Base-by-base conservation (phyloP, 2,797 vertebrate genomes). In the Setipinna tenuifilis region DNA sequence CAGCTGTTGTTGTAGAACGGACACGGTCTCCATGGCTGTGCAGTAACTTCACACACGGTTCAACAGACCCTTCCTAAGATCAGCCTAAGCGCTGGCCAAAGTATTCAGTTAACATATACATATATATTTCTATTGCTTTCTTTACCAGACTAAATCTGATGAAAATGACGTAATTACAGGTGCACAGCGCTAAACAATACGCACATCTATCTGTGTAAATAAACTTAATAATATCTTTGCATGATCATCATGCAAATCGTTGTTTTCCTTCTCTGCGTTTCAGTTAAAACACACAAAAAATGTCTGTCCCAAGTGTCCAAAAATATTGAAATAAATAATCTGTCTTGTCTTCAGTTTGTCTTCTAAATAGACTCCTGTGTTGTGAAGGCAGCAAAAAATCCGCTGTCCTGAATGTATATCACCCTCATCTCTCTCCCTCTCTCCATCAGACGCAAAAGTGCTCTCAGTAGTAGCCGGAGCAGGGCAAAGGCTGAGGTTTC, bases 11-110 rank as follows among this genome's bases (percentile, higher is more conserved):
- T 75, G 68, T 19, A 83, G 54, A 35, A 25, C 50, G 23, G 84
- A 71, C 35, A 44, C 61, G 31, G 86, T 85, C 81, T 88, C 87
- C 83, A 87, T 89, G 81, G 44, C 62, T 16, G 28, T 16, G 14
- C 28, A 71, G 28, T 14, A 35, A 71, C 28, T 41, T 75, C 16
- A 6, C 14, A 75, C 28, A 41, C 12, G 12, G 28, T 23, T 65
- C 28, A 23, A 0, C 10, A 12, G 23, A 11, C 23, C 23, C 28
- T 28, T 14, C 28, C 14, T 9, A 28, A 31, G 25, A 23, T 61
- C 59, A 23, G 23, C 9, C 6, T 9, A 71, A 75, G 19, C 31
- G 19, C 12, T 35, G 28, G 16, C 28, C 11, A 6, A 75, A 75
- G 4, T 14, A 16, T 41, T 14, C 31, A 41, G 35, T 41, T 19